These are phyloP conservation scores for Crocidura indochinensis DNA, from an alignment of 2,797 vertebrate genomes.

Conservation along the genomic window DNA sequence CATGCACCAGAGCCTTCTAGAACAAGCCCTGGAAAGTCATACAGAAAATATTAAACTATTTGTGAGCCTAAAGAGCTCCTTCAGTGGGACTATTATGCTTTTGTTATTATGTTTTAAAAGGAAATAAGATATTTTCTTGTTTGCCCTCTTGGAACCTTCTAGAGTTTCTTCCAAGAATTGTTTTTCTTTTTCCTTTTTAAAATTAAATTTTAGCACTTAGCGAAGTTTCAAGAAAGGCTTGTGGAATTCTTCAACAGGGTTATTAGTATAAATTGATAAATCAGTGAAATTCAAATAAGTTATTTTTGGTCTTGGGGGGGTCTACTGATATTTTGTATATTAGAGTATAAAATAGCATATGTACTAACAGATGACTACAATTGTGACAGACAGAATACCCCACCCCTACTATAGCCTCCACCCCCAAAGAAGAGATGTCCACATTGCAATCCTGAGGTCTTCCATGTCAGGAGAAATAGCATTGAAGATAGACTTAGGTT, in stretches of 20 bases:
- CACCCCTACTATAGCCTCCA: too few relatives aligned
- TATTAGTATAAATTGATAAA: not conserved
- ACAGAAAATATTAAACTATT: constrained; percentile 23
- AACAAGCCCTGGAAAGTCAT: not conserved
- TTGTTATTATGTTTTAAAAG: constrained; percentile 26
- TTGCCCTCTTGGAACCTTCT: constrained; percentile 58
- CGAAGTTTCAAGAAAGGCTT: constrained; percentile 42
- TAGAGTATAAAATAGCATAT: not conserved
- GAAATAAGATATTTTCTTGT: constrained; percentile 69
- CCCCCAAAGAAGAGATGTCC: not conserved
- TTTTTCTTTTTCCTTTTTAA: constrained; percentile 17
- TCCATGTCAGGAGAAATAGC: not conserved
- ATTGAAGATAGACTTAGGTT: not conserved
- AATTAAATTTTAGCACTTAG: constrained; percentile 31
- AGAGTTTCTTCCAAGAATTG: constrained; percentile 15
- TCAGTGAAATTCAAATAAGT: not conserved
- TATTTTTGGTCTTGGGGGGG: not conserved
- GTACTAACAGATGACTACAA: not conserved
- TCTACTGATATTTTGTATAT: not conserved
- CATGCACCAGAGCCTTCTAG: not conserved
- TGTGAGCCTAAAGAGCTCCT: constrained; percentile 12
- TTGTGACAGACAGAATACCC: not conserved
- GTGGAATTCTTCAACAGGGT: not conserved
- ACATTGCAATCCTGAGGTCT: not conserved
- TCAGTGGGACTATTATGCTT: not conserved